These are phyloP conservation scores for Mercenaria mercenaria DNA, from an alignment of 1,140 invertebrate species.

Conservation along the genomic window DNA sequence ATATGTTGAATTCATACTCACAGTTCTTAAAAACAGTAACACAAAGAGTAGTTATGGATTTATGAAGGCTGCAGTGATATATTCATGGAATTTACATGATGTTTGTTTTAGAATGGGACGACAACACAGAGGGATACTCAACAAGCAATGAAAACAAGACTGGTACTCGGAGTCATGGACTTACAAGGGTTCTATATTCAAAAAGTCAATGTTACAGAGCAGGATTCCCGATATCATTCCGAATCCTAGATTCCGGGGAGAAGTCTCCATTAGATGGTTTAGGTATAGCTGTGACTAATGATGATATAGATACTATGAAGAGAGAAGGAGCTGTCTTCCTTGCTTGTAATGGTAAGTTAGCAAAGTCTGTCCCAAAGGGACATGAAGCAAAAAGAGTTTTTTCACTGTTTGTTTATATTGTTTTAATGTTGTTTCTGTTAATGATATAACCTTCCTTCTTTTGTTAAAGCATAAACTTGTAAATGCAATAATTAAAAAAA, in stretches of 20 bases:
- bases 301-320: conserved; percentile 72
- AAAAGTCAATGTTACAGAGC: conserved; percentile 69
- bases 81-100: no score
- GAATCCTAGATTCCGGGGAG: conserved; percentile 79
- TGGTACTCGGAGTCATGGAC: conserved; percentile 72
- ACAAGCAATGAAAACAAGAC: conserved; percentile 81
- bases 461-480: no score
- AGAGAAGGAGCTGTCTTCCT: conserved; percentile 79
- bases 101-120: conserved; percentile 80
- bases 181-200: conserved; percentile 79
- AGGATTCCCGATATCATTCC: conserved; percentile 79
- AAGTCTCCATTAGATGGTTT: conserved; percentile 79
- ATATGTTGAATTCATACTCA: no score
- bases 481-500: no score
- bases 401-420: no score
- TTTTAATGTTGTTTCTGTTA: no score
- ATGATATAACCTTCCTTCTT: no score
- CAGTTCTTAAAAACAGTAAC: no score
- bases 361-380: no score
- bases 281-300: conserved; percentile 74
- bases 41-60: no score
- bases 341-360: conserved; percentile 64
- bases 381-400: no score
- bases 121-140: conserved; percentile 74
- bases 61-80: no score